Base-by-base conservation (phyloP, 2,797 vertebrate genomes). In the Hephaestus fuliginosus region DNA sequence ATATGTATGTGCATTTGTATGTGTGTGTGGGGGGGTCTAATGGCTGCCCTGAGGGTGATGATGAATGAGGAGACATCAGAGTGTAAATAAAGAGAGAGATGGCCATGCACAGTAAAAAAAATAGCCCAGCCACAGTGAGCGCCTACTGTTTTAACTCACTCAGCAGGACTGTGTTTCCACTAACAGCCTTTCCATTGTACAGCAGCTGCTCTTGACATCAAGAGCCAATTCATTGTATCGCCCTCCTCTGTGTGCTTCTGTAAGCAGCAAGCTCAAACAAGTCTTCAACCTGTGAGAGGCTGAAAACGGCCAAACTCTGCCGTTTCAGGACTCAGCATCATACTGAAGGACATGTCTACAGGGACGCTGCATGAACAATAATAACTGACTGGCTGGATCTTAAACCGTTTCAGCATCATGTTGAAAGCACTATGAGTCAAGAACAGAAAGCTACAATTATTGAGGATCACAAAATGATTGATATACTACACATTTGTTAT, bases 181-280 rank as follows among this genome's bases (percentile, higher is more conserved):
- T 70, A 84, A 85, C 82, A 90, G 77, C 30, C 62, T 58, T 39
- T 62, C 55, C 58, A 81, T 82, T 89, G 81, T 91, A 22, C 33
- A n/a, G 69, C 75, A 85, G 28, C 80, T 77, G 81, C 9, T 81
- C 74, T 71, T 2, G 79, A 87, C 78, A 84, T 83, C 13, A 64
- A 88, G 80, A 77, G 74, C 53, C 74, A 60, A 75, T 81, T 78
- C 82, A 74, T 36, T 63, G 61, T 28, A 48, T 78, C 61, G 55
- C 53, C 80, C 30, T 80, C 64, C 68, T 78, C 64, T 67, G 5
- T 36, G 43, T 10, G 14, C 62, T 44, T 44, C 48, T 61, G 22
- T 1, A 0, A 64, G 71, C 62, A 86, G 70, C 78, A 84, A 62
- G 87, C 78, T 84, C 58, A 49, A 87, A 87, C 81, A 77, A 83